These are phyloP conservation scores for Trissonchulus latispiculum DNA, from an alignment of 2,888 invertebrate genomes.

Conservation along the genomic window DNA sequence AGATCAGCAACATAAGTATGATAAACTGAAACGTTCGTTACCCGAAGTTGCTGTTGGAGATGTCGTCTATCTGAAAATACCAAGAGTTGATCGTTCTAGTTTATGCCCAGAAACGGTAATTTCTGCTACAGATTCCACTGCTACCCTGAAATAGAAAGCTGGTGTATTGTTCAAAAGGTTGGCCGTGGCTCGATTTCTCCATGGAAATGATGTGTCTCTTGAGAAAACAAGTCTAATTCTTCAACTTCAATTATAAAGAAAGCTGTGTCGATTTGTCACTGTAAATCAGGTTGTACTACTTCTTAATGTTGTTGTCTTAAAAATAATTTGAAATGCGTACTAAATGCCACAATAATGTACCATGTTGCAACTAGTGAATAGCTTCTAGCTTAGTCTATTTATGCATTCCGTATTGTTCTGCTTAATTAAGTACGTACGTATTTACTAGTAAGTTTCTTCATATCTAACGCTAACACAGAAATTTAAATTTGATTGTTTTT, in stretches of 20 bases:
- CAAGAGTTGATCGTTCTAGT: neutral
- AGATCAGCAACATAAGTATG: too few species aligned
- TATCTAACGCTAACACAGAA: too few species aligned
- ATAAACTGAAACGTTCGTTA: too few species aligned
- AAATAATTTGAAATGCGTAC: neutral
- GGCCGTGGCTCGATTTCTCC: neutral
- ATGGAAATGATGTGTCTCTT: too few species aligned
- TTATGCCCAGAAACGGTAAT: neutral
- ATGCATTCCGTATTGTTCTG: too few species aligned
- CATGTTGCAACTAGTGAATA: too few species aligned
- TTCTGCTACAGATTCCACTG: neutral
- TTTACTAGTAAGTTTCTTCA: too few species aligned
- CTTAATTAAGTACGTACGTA: too few species aligned
- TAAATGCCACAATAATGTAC: too few species aligned
- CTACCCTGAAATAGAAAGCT: neutral
- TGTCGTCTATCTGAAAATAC: neutral
- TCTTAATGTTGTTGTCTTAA: neutral
- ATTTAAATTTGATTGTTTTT: too few species aligned
- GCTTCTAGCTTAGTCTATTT: too few species aligned
- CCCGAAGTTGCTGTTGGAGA: neutral
- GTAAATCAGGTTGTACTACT: neutral
- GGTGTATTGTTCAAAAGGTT: neutral
- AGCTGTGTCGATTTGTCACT: neutral
- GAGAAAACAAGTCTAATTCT: neutral
- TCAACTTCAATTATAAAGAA: neutral